phyloP scores from a whole-genome alignment of 2,888 invertebrate species.

The Cactoblastis cactorum region DNA sequence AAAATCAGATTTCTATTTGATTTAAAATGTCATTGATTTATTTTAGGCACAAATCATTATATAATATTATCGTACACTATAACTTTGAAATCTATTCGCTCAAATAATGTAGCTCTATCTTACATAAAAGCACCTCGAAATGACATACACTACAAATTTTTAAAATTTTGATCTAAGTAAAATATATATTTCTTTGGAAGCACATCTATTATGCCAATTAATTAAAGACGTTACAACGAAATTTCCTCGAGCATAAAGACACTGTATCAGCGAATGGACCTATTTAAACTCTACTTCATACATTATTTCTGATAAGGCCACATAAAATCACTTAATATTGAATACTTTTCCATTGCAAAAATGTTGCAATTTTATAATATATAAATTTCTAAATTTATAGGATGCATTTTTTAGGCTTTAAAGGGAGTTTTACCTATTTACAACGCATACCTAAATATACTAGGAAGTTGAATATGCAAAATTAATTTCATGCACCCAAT shows the following conservation, averaged over 20 bases:
- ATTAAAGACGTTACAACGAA: background rate
- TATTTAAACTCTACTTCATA: background rate
- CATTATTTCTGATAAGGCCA: background rate
- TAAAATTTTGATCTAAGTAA: no score
- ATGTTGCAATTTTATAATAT: background rate
- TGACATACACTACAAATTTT: no score
- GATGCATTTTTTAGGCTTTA: slow-evolving; percentile 28
- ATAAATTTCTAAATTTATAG: slow-evolving; percentile 22
- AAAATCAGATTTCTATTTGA: no score
- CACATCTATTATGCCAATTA: no score
- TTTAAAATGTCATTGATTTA: no score
- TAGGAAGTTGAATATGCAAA: slow-evolving; percentile 37
- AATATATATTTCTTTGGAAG: no score
- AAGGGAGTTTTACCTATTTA: slow-evolving; percentile 39
- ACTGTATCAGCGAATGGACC: background rate
- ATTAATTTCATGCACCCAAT: slow-evolving; percentile 41
- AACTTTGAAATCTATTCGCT: background rate
- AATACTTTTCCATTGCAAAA: background rate
- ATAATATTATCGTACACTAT: background rate
- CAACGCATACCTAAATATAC: slow-evolving; percentile 41
- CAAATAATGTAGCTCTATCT: background rate
- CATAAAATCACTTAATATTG: background rate
- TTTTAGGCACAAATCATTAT: background rate
- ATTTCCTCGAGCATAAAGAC: background rate
- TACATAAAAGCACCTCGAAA: background rate